Base-by-base conservation (phyloP, 92 coral and sea anemone species). In the Chrysogorgia sp. region DNA sequence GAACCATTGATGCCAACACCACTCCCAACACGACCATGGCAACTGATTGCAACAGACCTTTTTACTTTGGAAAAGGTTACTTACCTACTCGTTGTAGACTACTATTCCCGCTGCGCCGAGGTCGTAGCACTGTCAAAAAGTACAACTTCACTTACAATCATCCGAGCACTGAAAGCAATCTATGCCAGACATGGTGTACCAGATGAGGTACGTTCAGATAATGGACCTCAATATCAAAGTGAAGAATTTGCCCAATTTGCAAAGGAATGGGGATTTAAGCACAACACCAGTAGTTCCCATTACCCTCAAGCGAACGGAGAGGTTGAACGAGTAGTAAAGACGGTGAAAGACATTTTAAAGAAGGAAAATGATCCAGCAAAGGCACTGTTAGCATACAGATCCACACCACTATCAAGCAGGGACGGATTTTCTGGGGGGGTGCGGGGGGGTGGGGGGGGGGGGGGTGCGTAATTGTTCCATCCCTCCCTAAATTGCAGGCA, bases 11-110 rank as follows among this genome's bases (percentile, higher is more conserved):
- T 19, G 7, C 67, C 81, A 40, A 30, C 82, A 34, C 37, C 35
- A 40, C 41, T 83, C 66, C 82, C 82, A 22, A n/a, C 49, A 47
- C 63, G 75, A 64, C 86, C 81, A 14, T 83, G 86, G 86, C 82
- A 75, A 40, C 76, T 74, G 65, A 63, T 82, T 0, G 81, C 81
- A n/a, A 70, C 77, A 47, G 87, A 83, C 40, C 22, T 83, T 10
- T 63, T 64, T 67, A 63, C 58, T 69, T 50, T 72, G 29, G 63
- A 82, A 65, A 74, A 49, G 40, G 17, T 58, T 24, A 61, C 53
- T 15, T 81, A 81, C 50, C 69, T 81, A n/a, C 67, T 74, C 3
- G 81, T 74, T 15, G 70, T 74, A 50, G 86, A 74, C 76, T 81
- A 60, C 58, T 74, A 62, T 41, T 74, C 82, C 29, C 75, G 82